phyloP scores from a whole-genome alignment of 2,113 vertebrate genomes.

The Hippolais icterina region DNA sequence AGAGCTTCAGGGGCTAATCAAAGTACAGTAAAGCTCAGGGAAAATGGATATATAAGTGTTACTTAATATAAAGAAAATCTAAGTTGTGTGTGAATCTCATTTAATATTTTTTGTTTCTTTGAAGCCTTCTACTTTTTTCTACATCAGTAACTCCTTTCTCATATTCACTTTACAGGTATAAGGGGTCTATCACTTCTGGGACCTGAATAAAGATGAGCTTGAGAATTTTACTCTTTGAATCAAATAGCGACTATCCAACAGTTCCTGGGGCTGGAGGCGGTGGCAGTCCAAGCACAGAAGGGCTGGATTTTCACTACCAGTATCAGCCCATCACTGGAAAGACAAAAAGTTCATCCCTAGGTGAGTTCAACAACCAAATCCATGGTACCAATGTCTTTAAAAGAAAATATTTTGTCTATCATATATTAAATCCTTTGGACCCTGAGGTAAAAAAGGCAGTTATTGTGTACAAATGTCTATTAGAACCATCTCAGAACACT shows the following conservation, averaged over 20 bases:
- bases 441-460: not conserved
- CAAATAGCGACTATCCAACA: not conserved
- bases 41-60: not conserved
- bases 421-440: not conserved
- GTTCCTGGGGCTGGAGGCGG: not conserved
- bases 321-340: not conserved
- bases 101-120: not conserved
- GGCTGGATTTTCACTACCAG: not conserved
- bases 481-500: not conserved
- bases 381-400: not conserved
- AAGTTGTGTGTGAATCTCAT: not conserved
- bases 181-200: not conserved
- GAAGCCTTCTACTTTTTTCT: not conserved
- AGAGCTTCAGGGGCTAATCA: conserved; percentile 7
- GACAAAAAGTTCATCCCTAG: not conserved
- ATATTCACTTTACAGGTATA: not conserved
- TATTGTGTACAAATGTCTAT: not conserved
- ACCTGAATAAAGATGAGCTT: not conserved
- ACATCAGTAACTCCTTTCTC: not conserved
- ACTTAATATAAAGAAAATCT: conserved; percentile 7
- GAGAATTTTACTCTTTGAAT: not conserved
- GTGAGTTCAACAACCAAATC: not conserved
- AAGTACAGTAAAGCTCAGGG: not conserved
- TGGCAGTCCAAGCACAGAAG: not conserved
- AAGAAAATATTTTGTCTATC: not conserved